These are phyloP conservation scores for Bujurquina vittata DNA, from an alignment of 2,113 vertebrate species.

Conservation along the genomic window DNA sequence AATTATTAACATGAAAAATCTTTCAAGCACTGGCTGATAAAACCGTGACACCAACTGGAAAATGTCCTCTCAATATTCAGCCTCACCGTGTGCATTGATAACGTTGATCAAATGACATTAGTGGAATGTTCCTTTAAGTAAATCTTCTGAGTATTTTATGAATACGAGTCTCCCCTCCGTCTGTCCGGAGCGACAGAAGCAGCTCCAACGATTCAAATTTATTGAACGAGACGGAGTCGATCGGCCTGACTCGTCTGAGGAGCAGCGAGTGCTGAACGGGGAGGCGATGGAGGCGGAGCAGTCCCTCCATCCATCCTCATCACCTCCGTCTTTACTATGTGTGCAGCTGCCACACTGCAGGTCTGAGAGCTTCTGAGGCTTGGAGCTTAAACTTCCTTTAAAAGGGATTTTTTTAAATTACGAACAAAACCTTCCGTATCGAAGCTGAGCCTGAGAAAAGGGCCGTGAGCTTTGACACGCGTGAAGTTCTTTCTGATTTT, in stretches of 20 bases:
- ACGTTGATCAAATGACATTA: too few species aligned
- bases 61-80: too few species aligned
- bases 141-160: too few species aligned
- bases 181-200: not conserved
- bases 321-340: not conserved
- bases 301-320: constrained; percentile 17
- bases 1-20: too few species aligned
- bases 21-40: too few species aligned
- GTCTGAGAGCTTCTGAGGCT: not conserved
- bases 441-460: too few species aligned
- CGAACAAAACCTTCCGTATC: too few species aligned
- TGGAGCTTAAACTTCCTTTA: not conserved
- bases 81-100: too few species aligned
- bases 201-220: not conserved
- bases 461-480: too few species aligned
- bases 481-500: too few species aligned
- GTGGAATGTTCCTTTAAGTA: too few species aligned
- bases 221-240: not conserved
- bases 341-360: not conserved
- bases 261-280: not conserved
- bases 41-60: too few species aligned
- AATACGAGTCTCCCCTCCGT: not conserved
- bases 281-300: not conserved
- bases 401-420: not conserved
- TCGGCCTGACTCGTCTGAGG: not conserved